A percentile compares a stretch with the other conserved stretches of the same genome.
Evolutionary conservation across 2,797 vertebrate species (phyloP).

Genomic region (Phrynocephalus guinanensis): DNA sequence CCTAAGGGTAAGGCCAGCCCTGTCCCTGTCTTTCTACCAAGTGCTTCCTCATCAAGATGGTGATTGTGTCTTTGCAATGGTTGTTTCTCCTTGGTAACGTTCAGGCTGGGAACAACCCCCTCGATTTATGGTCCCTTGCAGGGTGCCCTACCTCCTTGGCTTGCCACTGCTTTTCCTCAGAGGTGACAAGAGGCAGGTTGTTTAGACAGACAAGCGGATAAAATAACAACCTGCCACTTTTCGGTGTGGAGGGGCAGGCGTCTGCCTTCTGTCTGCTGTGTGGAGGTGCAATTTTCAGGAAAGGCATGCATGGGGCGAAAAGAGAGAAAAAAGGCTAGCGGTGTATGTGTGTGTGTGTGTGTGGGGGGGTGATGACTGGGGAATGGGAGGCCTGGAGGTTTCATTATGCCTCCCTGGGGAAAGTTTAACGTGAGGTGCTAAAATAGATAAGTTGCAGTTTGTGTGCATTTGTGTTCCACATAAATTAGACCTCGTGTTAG

Average conservation of each 20-base stretch:
- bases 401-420: slow-evolving; percentile 24
- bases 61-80: background rate
- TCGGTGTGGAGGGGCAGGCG: background rate
- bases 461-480: slow-evolving; percentile 9
- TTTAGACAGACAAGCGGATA: slow-evolving; percentile 15
- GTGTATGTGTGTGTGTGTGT: too few species aligned
- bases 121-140: background rate
- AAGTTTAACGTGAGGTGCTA: slow-evolving; percentile 24
- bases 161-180: background rate
- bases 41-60: background rate
- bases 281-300: background rate
- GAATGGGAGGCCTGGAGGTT: background rate
- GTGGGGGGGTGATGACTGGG: too few species aligned
- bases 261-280: background rate
- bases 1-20: background rate
- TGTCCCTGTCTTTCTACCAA: background rate
- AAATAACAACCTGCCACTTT: background rate
- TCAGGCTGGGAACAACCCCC: background rate
- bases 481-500: slow-evolving; percentile 26
- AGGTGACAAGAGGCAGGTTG: background rate
- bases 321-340: too few species aligned
- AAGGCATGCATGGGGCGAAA: background rate
- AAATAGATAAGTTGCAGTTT: slow-evolving; percentile 30
- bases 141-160: background rate
- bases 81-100: background rate